Evolutionary conservation across 2,797 vertebrate genomes (phyloP).

Genomic region (Diceros bicornis): DNA sequence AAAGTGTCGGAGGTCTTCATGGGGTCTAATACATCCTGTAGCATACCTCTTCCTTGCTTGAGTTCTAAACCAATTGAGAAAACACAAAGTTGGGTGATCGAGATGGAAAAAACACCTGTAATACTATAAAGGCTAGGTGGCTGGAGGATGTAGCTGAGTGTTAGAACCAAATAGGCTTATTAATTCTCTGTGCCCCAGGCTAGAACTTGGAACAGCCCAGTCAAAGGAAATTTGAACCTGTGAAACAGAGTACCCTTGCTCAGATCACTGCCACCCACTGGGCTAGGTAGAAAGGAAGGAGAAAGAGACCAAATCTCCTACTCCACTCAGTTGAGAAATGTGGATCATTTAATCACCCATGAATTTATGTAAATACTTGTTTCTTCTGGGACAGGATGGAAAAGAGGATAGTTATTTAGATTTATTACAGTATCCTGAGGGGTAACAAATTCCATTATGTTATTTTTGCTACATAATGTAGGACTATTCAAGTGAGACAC

Average conservation of each 20-base stretch:
- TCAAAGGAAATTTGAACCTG: constrained; percentile 12
- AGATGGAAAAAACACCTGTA: not conserved
- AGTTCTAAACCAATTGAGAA: constrained; percentile 55
- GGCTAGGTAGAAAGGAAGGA: not conserved
- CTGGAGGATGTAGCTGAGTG: not conserved
- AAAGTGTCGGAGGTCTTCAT: constrained; percentile 24
- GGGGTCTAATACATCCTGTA: not conserved
- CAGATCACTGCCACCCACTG: not conserved
- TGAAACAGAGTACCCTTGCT: not conserved
- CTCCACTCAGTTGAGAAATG: not conserved
- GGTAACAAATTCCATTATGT: not conserved
- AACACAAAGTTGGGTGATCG: not conserved
- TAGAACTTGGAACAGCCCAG: constrained; percentile 27
- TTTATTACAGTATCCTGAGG: not conserved
- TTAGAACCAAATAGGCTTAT: constrained; percentile 25
- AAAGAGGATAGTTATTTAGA: not conserved
- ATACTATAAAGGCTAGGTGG: not conserved
- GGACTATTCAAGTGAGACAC: not conserved
- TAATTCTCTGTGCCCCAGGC: not conserved
- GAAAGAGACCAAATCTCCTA: not conserved
- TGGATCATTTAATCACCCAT: not conserved
- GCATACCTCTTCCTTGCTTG: not conserved
- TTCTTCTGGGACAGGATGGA: not conserved
- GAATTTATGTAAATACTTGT: not conserved
- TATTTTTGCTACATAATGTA: constrained; percentile 36